Evolutionary conservation across 2,888 invertebrate genomes (phyloP), one percentile per base, ranked within the genome.

Genomic region (Muscina levida): DNA sequence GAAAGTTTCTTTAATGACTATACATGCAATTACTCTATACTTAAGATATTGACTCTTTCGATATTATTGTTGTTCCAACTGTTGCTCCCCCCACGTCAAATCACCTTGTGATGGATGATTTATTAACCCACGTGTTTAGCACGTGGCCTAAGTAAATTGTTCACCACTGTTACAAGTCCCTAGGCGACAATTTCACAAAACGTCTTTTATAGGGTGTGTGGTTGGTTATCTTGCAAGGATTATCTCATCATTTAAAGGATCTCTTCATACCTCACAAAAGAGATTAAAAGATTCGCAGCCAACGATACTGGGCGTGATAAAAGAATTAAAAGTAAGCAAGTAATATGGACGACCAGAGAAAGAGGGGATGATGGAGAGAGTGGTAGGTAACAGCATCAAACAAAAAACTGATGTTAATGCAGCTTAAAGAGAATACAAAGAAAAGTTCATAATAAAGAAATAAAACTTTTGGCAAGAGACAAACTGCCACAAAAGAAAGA

Each of bases 211-310:
- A 19, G 53, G 53, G 24, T 11, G 22, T 22, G 53, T 31, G 31
- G 31, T 3, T 31, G 13, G 13, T 44, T 53, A 22, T 53, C 17
- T 51, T 17, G 1, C 2, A 53, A 53, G 53, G 53, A 53, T 53
- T 53, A 53, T 22, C 53, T 53, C 53, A 53, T 53, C 53, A 53
- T 53, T 22, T 22, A 53, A 31, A 53, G 53, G 24, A 22, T 53
- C 13, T 53, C 2, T 13, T 2, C 1, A 48, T 19, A 48, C 4
- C n/a, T 19, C 10, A 19, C 24, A 53, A 51, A 24, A 53, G 48
- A 53, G 13, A 53, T 53, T 53, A 13, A 10, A 53, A 24, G 53
- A 24, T 51, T 51, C 6, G 19, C 8, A 31, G 31, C 3, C 3
- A 31, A 31, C 3, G 31, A 31, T 31, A 31, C 31, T 5, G 31